Conservation (phyloP, 2,113 vertebrate species). For the Turdus rufiventris region DNA sequence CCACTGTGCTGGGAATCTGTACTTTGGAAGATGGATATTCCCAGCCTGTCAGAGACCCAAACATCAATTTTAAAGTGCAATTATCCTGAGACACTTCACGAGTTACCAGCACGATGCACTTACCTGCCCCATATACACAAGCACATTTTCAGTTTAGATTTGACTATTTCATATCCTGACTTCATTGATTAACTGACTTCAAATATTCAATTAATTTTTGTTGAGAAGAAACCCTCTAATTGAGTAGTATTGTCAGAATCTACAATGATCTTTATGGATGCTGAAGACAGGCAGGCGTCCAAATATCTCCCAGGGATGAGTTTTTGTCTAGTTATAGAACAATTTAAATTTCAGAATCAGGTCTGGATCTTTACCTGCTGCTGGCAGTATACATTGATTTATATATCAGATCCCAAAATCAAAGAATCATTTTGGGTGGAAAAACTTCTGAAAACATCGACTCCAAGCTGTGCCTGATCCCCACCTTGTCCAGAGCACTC, state of each 20-base stretch:
- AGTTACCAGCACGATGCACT: background rate
- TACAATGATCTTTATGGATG: background rate
- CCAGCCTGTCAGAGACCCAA: background rate
- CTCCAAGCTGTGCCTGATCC: rapidly evolving
- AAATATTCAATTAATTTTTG: background rate
- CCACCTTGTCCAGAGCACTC: background rate
- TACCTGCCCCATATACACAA: background rate
- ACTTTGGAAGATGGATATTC: background rate
- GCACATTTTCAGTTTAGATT: background rate
- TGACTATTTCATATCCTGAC: background rate
- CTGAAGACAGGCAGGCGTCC: background rate
- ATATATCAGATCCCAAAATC: background rate
- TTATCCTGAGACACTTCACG: background rate
- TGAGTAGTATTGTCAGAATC: background rate
- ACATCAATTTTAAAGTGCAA: background rate
- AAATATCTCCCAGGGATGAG: background rate
- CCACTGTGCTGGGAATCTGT: background rate
- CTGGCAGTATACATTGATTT: background rate
- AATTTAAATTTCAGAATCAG: background rate
- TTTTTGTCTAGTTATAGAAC: background rate
- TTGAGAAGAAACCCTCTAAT: background rate
- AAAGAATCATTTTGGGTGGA: background rate
- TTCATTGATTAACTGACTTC: background rate
- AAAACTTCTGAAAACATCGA: background rate
- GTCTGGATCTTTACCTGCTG: background rate